These are phyloP conservation scores for Actinostola sp. DNA, from an alignment of 92 coral and sea anemone species.

Conservation along the genomic window DNA sequence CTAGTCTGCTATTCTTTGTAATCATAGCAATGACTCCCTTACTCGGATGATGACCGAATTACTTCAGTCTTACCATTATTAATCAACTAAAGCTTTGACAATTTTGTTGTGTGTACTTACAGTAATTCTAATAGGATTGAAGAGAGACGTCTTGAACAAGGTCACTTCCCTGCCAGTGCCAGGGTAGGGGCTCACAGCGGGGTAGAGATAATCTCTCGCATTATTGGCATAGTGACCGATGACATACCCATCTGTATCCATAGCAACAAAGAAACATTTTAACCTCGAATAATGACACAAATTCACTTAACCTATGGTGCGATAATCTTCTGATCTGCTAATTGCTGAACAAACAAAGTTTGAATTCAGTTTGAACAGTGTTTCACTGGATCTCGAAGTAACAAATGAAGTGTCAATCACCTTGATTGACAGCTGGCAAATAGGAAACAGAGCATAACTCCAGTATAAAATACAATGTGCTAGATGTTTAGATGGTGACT, in stretches of 20 bases:
- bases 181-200: conserved; percentile 83
- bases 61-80: no score
- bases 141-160: conserved; percentile 92
- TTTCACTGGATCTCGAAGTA: not conserved
- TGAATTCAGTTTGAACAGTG: not conserved
- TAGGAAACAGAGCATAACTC: no score
- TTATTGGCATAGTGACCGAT: conserved; percentile 96
- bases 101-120: conserved; percentile 50
- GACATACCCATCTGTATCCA: conserved; percentile 87
- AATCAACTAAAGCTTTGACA: not conserved
- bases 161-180: conserved; percentile 90
- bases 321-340: conserved; percentile 4
- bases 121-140: conserved; percentile 94
- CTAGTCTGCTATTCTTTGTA: no score
- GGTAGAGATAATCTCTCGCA: conserved; percentile 91
- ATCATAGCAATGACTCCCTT: no score
- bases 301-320: conserved; percentile 13
- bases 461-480: no score
- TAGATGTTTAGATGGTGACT: no score
- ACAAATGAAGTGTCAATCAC: conserved; percentile 4
- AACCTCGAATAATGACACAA: not conserved
- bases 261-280: not conserved
- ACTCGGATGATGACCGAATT: no score
- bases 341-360: conserved; percentile 15
- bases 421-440: no score